Evolutionary conservation across 2,888 invertebrate genomes (phyloP).

Genomic region (Drosophila nr. perissopoda): DNA sequence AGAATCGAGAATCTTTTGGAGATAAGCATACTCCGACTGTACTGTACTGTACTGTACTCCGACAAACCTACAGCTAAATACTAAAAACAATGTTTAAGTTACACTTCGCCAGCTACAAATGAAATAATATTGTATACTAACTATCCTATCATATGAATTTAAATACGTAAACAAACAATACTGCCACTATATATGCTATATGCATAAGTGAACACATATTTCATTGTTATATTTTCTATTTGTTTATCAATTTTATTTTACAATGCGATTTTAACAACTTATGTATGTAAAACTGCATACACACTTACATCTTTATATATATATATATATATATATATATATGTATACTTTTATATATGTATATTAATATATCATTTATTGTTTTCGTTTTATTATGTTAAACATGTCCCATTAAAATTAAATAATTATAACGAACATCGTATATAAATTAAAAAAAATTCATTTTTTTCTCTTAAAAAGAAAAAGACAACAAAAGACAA

Average conservation of each 20-base stretch:
- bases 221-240: slow-evolving; percentile 6
- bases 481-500: slow-evolving; percentile 8
- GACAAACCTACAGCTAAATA: background rate
- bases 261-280: slow-evolving; percentile 49
- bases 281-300: slow-evolving; percentile 8
- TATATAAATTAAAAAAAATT: slow-evolving; percentile 24
- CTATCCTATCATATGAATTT: slow-evolving; percentile 26
- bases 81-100: background rate
- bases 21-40: background rate
- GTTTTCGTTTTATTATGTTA: slow-evolving; percentile 32
- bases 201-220: slow-evolving; percentile 11
- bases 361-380: slow-evolving; percentile 1
- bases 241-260: slow-evolving; percentile 45
- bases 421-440: slow-evolving; percentile 51
- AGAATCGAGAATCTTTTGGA: background rate
- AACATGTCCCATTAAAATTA: slow-evolving; percentile 55
- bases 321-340: background rate
- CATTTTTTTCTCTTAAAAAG: slow-evolving; percentile 10
- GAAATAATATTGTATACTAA: slow-evolving; percentile 11
- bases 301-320: background rate
- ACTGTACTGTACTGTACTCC: background rate
- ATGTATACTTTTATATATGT: background rate
- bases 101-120: slow-evolving; percentile 15
- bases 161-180: slow-evolving; percentile 18
- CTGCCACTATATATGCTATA: slow-evolving; percentile 8